These are phyloP conservation scores for Calephelis nemesis DNA, from an alignment of 1,140 invertebrate species.

Conservation along the genomic window DNA sequence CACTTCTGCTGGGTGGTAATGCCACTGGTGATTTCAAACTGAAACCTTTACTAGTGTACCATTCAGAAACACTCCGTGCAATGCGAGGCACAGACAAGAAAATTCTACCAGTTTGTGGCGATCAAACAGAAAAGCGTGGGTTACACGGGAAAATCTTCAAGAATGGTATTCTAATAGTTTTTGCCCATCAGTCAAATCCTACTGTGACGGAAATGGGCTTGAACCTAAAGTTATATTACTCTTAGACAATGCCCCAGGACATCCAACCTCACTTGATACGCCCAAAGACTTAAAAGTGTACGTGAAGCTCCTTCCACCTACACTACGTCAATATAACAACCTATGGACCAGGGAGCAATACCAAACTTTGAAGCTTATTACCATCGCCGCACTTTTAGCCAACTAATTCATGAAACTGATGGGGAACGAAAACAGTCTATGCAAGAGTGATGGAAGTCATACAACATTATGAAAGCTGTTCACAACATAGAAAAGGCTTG, in stretches of 20 bases:
- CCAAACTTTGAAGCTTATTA: conserved; percentile 1
- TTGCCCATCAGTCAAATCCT: neutral
- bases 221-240: neutral
- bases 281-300: conserved; percentile 2
- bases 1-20: conserved; percentile 38
- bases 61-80: no score
- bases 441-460: conserved; percentile 5
- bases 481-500: neutral
- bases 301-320: no score
- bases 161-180: no score
- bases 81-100: no score
- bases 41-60: conserved; percentile 18
- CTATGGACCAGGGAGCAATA: neutral
- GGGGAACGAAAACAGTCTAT: neutral
- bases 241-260: neutral
- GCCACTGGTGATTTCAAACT: no score
- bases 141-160: no score
- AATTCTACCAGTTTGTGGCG: no score
- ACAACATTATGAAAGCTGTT: neutral
- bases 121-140: no score
- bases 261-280: neutral
- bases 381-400: conserved; percentile 1
- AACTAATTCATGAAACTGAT: conserved; percentile 8
- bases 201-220: neutral
- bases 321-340: neutral